Conservation (phyloP, 2,113 vertebrate genomes). For the Mustela lutreola region DNA sequence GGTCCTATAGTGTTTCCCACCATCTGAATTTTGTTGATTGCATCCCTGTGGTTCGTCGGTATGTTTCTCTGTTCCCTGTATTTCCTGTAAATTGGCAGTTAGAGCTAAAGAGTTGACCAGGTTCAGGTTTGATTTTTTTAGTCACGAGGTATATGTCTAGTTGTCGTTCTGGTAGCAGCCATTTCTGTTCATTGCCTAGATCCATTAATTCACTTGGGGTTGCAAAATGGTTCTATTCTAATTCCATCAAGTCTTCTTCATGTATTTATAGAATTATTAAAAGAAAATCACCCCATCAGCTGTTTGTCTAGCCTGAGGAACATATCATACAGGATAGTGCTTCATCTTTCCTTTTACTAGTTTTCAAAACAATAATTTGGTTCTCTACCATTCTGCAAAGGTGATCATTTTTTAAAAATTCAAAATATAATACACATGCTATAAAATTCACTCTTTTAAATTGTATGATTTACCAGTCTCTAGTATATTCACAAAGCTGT, state of each 20-base stretch:
- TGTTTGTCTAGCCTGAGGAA: constrained; percentile 24
- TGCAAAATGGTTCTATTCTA: constrained; percentile 59
- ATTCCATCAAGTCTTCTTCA: constrained; percentile 47
- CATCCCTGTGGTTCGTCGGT: neutral
- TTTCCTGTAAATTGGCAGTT: constrained; percentile 59
- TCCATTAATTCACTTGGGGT: constrained; percentile 23
- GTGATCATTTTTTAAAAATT: constrained; percentile 5
- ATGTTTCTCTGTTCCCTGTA: constrained; percentile 6
- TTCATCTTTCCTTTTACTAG: constrained; percentile 45
- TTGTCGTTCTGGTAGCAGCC: constrained; percentile 14
- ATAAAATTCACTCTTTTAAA: constrained; percentile 49
- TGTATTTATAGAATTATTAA: constrained; percentile 31
- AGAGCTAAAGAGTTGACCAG: neutral
- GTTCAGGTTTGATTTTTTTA: constrained; percentile 35
- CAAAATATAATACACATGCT: constrained; percentile 46
- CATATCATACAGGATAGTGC: neutral
- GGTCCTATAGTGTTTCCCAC: neutral
- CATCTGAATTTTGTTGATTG: neutral
- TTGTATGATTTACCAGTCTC: neutral
- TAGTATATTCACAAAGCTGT: constrained; percentile 25
- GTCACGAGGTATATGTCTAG: constrained; percentile 9
- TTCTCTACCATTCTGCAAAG: constrained; percentile 50
- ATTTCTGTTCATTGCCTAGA: constrained; percentile 1
- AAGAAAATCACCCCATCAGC: neutral
- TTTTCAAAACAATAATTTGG: constrained; percentile 60